A percentile compares a stretch with the other conserved stretches of the same genome.
Conservation (phyloP, 2,797 vertebrate species). For the Euphonia xanthogaster region DNA sequence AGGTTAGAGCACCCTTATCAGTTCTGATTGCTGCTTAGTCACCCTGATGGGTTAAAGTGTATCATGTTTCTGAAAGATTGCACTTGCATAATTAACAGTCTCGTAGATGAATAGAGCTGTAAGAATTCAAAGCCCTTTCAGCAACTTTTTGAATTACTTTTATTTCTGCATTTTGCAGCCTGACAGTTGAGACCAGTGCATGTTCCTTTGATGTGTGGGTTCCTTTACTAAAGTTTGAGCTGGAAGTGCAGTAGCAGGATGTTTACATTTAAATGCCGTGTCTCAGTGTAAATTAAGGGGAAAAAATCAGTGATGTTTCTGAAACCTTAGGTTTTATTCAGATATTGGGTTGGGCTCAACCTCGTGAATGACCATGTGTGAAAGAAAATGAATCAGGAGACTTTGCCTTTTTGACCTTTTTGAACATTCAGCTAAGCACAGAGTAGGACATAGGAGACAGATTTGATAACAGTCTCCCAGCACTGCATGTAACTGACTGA, state of each 20-base stretch:
- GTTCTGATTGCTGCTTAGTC: slow-evolving; percentile 7
- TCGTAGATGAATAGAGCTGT: background rate
- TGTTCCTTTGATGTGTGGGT: background rate
- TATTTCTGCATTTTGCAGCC: background rate
- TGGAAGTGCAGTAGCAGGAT: slow-evolving; percentile 11
- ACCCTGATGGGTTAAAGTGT: slow-evolving; percentile 21
- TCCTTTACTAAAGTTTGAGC: background rate
- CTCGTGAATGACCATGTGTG: background rate
- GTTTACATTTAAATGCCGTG: background rate
- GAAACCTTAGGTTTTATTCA: background rate
- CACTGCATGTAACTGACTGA: background rate
- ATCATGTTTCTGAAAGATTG: slow-evolving; percentile 31
- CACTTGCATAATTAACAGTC: slow-evolving; percentile 22
- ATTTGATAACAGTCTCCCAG: background rate
- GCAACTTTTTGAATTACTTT: slow-evolving; percentile 25
- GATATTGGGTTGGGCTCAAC: background rate
- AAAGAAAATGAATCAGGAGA: background rate
- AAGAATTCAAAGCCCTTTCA: slow-evolving; percentile 14
- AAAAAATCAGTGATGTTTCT: background rate
- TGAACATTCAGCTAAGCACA: background rate
- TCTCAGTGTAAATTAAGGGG: background rate
- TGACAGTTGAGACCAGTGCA: background rate
- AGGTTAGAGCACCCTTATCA: background rate
- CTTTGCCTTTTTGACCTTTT: background rate
- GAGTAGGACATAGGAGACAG: background rate